phyloP scores from a whole-genome alignment of 2,113 vertebrate genomes.

The Grus americana region DNA sequence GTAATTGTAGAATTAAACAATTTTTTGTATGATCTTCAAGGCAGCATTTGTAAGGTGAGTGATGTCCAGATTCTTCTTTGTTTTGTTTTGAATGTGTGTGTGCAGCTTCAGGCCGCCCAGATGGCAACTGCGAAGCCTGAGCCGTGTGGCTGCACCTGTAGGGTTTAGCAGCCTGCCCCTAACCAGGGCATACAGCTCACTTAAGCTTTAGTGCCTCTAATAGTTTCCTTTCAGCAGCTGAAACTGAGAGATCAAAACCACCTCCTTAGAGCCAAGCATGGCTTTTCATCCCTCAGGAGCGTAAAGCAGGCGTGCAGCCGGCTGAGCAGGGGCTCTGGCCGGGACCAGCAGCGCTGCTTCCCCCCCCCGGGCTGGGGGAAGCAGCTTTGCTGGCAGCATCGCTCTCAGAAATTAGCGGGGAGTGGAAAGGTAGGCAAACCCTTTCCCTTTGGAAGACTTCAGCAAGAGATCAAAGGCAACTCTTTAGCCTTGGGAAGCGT shows the following conservation, averaged over 20 bases:
- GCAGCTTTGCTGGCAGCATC: neutral
- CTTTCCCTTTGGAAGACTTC: neutral
- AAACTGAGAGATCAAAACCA: neutral
- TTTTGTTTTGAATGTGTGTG: fast-evolving
- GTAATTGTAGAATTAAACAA: neutral
- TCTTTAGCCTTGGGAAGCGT: neutral
- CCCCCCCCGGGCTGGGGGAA: too few relatives aligned
- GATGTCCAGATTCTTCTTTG: neutral
- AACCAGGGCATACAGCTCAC: neutral
- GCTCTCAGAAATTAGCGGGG: fast-evolving
- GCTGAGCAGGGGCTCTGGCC: neutral
- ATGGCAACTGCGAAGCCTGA: neutral
- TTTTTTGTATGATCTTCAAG: neutral
- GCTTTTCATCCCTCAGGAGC: neutral
- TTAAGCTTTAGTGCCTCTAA: neutral
- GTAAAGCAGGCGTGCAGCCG: neutral
- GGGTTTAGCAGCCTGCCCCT: neutral
- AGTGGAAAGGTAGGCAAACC: neutral
- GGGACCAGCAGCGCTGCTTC: neutral
- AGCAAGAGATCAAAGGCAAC: neutral
- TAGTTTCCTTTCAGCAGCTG: neutral
- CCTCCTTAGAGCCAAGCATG: fast-evolving
- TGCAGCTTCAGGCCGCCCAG: neutral
- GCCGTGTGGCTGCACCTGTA: neutral
- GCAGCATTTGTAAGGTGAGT: neutral